These are phyloP conservation scores for Chitala chitala DNA, from an alignment of 2,113 vertebrate species.

Conservation along the genomic window DNA sequence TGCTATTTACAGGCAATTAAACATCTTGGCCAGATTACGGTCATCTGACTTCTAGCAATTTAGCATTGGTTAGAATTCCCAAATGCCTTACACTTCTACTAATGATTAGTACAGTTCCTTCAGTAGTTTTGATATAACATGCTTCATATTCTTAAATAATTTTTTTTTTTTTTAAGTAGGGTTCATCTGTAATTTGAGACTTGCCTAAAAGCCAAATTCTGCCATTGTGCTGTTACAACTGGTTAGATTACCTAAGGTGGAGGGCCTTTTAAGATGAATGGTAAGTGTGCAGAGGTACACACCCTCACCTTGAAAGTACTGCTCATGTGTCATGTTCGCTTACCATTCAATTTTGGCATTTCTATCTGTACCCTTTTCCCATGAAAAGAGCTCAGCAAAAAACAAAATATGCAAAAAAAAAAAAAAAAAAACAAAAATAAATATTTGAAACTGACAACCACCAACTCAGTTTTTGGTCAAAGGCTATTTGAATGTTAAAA, in stretches of 20 bases:
- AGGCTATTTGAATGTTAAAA: conserved; percentile 50
- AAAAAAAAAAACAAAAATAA: conserved; percentile 20
- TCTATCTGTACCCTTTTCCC: neutral
- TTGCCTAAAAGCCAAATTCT: neutral
- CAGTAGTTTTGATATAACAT: neutral
- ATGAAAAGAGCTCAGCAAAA: neutral
- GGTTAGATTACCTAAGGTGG: no score
- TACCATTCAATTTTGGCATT: neutral
- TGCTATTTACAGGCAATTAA: neutral
- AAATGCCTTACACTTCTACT: neutral
- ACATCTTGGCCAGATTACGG: neutral
- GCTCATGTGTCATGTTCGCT: neutral
- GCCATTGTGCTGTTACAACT: neutral
- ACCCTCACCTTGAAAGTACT: neutral
- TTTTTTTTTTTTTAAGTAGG: neutral
- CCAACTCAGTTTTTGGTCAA: conserved; percentile 53
- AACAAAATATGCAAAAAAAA: conserved; percentile 22
- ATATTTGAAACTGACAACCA: conserved; percentile 39
- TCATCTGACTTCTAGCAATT: neutral
- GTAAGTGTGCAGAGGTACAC: neutral
- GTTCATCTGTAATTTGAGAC: conserved; percentile 6
- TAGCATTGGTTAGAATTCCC: neutral
- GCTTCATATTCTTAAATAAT: neutral
- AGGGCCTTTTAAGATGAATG: neutral
- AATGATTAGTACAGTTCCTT: no score